Conservation (phyloP, 1,140 invertebrate species). For the Drosophila mayri region DNA sequence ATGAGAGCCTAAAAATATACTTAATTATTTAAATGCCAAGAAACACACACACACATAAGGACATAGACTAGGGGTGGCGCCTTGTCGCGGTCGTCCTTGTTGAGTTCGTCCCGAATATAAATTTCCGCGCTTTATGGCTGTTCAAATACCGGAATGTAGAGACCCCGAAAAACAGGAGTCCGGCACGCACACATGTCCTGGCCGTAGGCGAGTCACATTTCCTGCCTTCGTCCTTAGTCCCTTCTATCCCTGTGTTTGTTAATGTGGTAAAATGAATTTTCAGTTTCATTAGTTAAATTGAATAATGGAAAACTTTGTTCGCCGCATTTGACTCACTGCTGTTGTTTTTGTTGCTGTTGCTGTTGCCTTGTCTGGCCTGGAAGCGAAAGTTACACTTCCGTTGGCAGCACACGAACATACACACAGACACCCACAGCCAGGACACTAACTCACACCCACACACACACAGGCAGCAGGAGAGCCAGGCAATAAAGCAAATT, state of each 20-base stretch:
- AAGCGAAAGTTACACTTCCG: conserved; percentile 79
- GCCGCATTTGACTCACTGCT: conserved; percentile 65
- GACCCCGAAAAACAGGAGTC: conserved; percentile 30
- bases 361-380: conserved; percentile 62
- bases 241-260: conserved; percentile 57
- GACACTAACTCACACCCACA: conserved; percentile 19
- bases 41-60: not conserved
- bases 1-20: conserved; percentile 62
- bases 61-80: conserved; percentile 26
- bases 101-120: conserved; percentile 58
- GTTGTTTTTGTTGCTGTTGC: conserved; percentile 49
- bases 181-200: conserved; percentile 76
- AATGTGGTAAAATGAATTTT: conserved; percentile 84
- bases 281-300: conserved; percentile 85
- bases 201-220: conserved; percentile 58
- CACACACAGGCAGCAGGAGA: conserved; percentile 38
- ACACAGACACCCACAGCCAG: conserved; percentile 28
- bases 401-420: conserved; percentile 33
- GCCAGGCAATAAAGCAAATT: conserved; percentile 84
- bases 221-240: conserved; percentile 47
- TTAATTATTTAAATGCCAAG: conserved; percentile 77
- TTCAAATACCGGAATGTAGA: conserved; percentile 32
- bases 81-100: conserved; percentile 34
- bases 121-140: conserved; percentile 76
- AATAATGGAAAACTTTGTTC: conserved; percentile 84